phyloP scores from a whole-genome alignment of 2,797 vertebrate species.

The Megaceryle alcyon region DNA sequence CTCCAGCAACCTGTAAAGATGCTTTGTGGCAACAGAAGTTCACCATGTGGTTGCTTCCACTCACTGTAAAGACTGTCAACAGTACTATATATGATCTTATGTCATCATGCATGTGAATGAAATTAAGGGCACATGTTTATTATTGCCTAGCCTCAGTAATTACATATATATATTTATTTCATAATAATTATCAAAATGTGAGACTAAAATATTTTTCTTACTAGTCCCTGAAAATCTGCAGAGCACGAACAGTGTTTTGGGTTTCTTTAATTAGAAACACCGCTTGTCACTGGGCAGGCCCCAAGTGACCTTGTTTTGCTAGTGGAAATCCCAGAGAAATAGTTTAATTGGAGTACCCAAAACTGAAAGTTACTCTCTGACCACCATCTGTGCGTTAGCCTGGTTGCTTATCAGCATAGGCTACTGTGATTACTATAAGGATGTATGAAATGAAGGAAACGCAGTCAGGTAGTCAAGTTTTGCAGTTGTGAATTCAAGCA shows the following conservation, averaged over 20 bases:
- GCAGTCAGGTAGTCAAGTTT: not conserved
- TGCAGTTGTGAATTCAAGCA: not conserved
- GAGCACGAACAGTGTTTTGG: not conserved
- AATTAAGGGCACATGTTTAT: not conserved
- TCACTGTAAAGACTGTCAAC: not conserved
- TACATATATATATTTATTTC: not conserved
- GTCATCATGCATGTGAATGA: not conserved
- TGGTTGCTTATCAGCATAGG: not conserved
- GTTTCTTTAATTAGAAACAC: constrained; percentile 11
- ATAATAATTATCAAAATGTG: not conserved
- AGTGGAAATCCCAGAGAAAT: constrained; percentile 50
- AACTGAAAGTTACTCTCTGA: constrained; percentile 35
- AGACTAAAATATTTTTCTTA: not conserved
- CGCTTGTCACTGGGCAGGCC: not conserved
- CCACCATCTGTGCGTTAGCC: constrained; percentile 11
- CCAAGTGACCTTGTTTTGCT: constrained; percentile 2
- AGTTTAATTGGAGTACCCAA: constrained; percentile 51
- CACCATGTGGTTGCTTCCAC: not conserved
- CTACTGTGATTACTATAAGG: not conserved
- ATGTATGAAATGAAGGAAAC: not conserved
- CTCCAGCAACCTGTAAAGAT: not conserved
- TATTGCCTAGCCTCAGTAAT: not conserved
- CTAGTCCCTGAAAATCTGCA: not conserved
- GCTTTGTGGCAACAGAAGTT: not conserved
- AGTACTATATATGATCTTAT: not conserved